Evolutionary conservation across 2,113 vertebrate species (phyloP).

Genomic region (Petrocephalus microphthalmus): DNA sequence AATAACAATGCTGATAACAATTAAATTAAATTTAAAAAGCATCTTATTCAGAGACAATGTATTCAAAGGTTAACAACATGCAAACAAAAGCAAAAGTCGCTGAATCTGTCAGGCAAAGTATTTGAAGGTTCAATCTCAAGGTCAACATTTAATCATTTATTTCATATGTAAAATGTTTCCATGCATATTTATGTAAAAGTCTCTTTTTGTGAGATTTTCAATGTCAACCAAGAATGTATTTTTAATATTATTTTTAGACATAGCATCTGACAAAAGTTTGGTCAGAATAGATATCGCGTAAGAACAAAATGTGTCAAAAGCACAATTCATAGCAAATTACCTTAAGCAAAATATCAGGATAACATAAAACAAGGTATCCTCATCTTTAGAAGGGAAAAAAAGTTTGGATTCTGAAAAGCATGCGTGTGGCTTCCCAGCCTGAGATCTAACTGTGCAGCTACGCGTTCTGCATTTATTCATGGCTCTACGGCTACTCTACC

Average conservation of each 20-base stretch:
- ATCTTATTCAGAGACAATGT: background rate
- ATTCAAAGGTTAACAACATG: background rate
- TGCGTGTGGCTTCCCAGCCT: background rate
- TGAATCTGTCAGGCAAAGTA: background rate
- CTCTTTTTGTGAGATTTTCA: background rate
- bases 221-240: background rate
- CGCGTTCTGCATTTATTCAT: background rate
- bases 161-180: background rate
- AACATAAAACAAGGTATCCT: slow-evolving; percentile 27
- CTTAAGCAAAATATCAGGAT: slow-evolving; percentile 36
- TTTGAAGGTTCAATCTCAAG: background rate
- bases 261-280: background rate
- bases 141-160: background rate
- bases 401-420: background rate
- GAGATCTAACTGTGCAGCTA: background rate
- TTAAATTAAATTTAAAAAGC: background rate
- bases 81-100: background rate
- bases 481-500: background rate
- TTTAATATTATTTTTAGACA: background rate
- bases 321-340: slow-evolving; percentile 26
- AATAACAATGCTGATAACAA: background rate
- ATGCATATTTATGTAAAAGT: background rate
- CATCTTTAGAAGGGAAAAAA: slow-evolving; percentile 2
- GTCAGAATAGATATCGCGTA: background rate
- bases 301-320: slow-evolving; percentile 27